phyloP scores from a whole-genome alignment of 2,888 invertebrate genomes.

The Palloptera scutellata region DNA sequence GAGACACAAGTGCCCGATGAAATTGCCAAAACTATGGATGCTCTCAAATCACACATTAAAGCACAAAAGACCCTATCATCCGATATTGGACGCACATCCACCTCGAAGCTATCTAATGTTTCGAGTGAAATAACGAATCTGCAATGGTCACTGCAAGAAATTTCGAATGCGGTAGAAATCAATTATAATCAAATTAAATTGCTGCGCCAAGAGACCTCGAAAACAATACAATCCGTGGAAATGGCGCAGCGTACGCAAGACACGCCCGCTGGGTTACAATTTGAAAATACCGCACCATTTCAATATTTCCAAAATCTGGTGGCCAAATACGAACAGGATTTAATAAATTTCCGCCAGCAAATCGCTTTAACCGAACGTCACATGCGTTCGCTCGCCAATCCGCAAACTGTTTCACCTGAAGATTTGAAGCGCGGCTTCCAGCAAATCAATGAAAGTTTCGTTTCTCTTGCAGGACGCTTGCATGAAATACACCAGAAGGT shows the following conservation, averaged over 20 bases:
- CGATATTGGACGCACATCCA: conserved; percentile 78
- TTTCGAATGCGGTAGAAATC: conserved; percentile 59
- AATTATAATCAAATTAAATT: conserved; percentile 62
- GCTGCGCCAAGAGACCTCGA: conserved; percentile 76
- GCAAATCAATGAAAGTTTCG: conserved; percentile 84
- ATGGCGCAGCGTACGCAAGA: conserved; percentile 82
- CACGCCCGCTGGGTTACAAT: conserved; percentile 77
- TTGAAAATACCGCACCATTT: conserved; percentile 77
- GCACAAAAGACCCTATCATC: conserved; percentile 84
- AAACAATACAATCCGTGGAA: conserved; percentile 76
- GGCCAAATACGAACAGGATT: conserved; percentile 75
- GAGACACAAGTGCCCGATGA: conserved; percentile 74
- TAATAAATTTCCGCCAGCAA: conserved; percentile 74
- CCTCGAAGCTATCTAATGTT: conserved; percentile 59
- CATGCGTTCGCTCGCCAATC: conserved; percentile 71
- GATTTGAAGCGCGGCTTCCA: conserved; percentile 82
- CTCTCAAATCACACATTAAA: conserved; percentile 84
- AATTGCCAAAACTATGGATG: conserved; percentile 78
- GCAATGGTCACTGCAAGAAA: conserved; percentile 57
- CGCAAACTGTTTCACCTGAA: conserved; percentile 73
- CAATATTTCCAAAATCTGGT: conserved; percentile 76
- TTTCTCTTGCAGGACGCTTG: conserved; percentile 85
- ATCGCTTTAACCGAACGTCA: conserved; percentile 78
- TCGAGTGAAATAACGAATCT: conserved; percentile 57
- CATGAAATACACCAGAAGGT: conserved; percentile 81